Conservation (phyloP, 2,113 vertebrate species). For the Agapornis roseicollis region DNA sequence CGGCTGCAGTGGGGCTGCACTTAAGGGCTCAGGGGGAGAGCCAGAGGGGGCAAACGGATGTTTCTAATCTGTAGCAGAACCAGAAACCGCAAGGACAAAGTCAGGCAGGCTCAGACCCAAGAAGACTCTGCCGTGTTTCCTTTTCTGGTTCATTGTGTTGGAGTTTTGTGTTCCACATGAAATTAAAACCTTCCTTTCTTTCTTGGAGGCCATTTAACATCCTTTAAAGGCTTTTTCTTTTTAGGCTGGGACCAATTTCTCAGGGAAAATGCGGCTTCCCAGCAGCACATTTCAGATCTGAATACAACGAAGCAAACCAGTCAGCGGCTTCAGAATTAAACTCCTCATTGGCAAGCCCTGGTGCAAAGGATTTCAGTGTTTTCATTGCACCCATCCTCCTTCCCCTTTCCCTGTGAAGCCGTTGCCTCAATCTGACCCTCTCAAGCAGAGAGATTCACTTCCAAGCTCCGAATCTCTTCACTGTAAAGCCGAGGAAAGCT, state of each 20-base stretch:
- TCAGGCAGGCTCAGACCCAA: not conserved
- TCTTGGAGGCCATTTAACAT: not conserved
- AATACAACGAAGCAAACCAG: not conserved
- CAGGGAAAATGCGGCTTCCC: not conserved
- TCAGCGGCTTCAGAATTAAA: not conserved
- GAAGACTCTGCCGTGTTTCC: not conserved
- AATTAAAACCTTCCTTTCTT: constrained; percentile 20
- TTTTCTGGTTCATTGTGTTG: not conserved
- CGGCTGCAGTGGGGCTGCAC: not conserved
- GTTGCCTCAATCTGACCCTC: not conserved
- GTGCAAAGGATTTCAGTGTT: not conserved
- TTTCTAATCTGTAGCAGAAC: not conserved
- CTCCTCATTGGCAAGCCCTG: not conserved
- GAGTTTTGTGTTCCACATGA: not conserved
- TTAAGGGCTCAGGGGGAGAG: not conserved
- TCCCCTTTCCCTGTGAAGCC: not conserved
- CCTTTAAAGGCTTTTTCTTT: not conserved
- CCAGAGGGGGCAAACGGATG: rapidly evolving
- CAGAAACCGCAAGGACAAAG: not conserved
- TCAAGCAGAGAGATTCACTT: not conserved
- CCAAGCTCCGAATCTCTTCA: not conserved
- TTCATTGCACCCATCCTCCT: not conserved
- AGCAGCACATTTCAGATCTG: not conserved
- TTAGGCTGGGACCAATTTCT: not conserved
- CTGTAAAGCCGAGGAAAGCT: not conserved